Percentiles rank a stretch among this genome's conserved stretches.
Conservation (phyloP, 1,140 invertebrate species). For the Bombus impatiens region DNA sequence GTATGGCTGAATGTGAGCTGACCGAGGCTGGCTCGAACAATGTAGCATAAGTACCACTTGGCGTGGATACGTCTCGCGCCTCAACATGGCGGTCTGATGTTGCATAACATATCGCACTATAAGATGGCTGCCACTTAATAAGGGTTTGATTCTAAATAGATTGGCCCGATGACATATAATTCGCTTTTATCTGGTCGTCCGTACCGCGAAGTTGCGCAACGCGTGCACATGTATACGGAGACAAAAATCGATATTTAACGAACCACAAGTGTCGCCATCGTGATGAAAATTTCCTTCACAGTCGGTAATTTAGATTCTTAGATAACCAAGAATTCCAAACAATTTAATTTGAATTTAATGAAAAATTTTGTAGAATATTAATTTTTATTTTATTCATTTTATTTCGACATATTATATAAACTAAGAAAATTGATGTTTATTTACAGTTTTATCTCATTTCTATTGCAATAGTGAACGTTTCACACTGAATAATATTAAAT, state of each 20-base stretch:
- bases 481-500: background rate
- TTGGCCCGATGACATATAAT: slow-evolving; percentile 77
- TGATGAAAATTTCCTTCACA: no score
- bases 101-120: slow-evolving; percentile 59
- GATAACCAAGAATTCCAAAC: no score
- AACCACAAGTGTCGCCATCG: slow-evolving; percentile 14
- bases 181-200: slow-evolving; percentile 66
- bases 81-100: slow-evolving; percentile 65
- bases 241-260: slow-evolving; percentile 22
- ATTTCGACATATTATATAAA: slow-evolving; percentile 2
- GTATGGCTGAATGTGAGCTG: slow-evolving; percentile 65
- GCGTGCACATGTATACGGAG: background rate
- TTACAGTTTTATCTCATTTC: slow-evolving; percentile 12
- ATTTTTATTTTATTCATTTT: background rate
- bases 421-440: slow-evolving; percentile 10
- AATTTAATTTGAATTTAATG: background rate
- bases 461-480: background rate
- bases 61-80: slow-evolving; percentile 46
- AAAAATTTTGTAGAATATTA: background rate
- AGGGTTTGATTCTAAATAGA: slow-evolving; percentile 77
- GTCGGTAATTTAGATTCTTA: background rate
- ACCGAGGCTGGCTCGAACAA: slow-evolving; percentile 43
- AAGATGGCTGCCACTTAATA: slow-evolving; percentile 73
- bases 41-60: slow-evolving; percentile 40
- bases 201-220: slow-evolving; percentile 57